phyloP scores from a whole-genome alignment of 2,113 vertebrate genomes.

The Trematocara nigrifrons region DNA sequence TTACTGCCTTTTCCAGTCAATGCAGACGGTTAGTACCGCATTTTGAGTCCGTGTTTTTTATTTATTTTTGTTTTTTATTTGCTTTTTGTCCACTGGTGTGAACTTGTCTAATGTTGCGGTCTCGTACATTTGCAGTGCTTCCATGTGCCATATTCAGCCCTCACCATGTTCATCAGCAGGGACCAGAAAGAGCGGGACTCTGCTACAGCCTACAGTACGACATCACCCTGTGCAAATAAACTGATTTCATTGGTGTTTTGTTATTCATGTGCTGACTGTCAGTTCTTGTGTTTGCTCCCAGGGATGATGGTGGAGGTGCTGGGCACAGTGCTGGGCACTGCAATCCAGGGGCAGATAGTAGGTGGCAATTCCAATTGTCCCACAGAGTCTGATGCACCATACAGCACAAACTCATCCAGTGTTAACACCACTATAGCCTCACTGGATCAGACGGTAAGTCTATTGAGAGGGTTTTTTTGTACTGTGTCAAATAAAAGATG shows the following conservation, averaged over 20 bases:
- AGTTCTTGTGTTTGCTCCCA: slow-evolving; percentile 30
- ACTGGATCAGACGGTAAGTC: slow-evolving; percentile 77
- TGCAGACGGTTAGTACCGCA: slow-evolving; percentile 83
- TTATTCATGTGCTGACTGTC: neutral
- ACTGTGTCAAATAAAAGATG: neutral
- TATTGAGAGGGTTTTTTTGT: rapidly evolving
- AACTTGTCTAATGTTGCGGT: neutral
- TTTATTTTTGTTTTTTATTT: rapidly evolving
- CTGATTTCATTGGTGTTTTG: neutral
- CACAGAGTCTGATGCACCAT: neutral
- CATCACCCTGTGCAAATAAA: neutral
- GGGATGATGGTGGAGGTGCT: slow-evolving; percentile 94
- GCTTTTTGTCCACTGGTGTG: neutral
- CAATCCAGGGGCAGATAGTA: slow-evolving; percentile 93
- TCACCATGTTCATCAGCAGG: slow-evolving; percentile 96
- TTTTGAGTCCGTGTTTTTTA: neutral
- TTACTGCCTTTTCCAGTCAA: slow-evolving; percentile 94
- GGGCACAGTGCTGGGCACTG: slow-evolving; percentile 87
- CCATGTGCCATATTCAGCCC: slow-evolving; percentile 93
- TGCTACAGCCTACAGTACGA: slow-evolving; percentile 91
- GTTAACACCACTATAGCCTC: slow-evolving; percentile 65
- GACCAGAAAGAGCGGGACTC: slow-evolving; percentile 93
- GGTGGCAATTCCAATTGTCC: slow-evolving; percentile 77
- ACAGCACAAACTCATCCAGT: slow-evolving; percentile 14
- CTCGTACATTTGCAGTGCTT: slow-evolving; percentile 78